phyloP scores from a whole-genome alignment of 2,797 vertebrate genomes.

The Moxostoma hubbsi region DNA sequence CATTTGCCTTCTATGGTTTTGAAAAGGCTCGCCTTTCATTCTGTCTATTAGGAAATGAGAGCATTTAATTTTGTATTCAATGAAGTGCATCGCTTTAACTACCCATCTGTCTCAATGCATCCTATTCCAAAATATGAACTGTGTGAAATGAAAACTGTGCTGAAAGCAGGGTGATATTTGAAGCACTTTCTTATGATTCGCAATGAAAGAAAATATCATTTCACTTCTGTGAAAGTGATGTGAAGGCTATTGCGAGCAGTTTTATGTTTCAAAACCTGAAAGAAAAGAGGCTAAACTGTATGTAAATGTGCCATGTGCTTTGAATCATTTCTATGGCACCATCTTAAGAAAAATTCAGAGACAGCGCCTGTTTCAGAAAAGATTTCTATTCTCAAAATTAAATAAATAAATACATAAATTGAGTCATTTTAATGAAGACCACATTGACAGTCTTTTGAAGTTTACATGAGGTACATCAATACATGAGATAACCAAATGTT shows the following conservation, averaged over 20 bases:
- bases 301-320: constrained; percentile 8
- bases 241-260: neutral
- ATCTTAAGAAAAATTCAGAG: constrained; percentile 17
- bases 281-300: neutral
- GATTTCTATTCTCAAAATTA: neutral
- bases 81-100: constrained; percentile 61
- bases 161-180: neutral
- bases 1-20: constrained; percentile 47
- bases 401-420: neutral
- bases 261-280: neutral
- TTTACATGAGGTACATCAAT: neutral
- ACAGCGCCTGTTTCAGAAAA: neutral
- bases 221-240: neutral
- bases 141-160: constrained; percentile 56
- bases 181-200: neutral
- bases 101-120: constrained; percentile 56
- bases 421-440: neutral
- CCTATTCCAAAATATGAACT: constrained; percentile 68
- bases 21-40: constrained; percentile 22
- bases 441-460: neutral
- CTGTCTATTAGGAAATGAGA: constrained; percentile 59
- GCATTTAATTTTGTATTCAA: constrained; percentile 63
- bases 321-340: constrained; percentile 10
- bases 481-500: neutral
- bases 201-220: neutral